These are phyloP conservation scores for Tragelaphus oryx DNA, from an alignment of 2,797 vertebrate species.

Conservation along the genomic window DNA sequence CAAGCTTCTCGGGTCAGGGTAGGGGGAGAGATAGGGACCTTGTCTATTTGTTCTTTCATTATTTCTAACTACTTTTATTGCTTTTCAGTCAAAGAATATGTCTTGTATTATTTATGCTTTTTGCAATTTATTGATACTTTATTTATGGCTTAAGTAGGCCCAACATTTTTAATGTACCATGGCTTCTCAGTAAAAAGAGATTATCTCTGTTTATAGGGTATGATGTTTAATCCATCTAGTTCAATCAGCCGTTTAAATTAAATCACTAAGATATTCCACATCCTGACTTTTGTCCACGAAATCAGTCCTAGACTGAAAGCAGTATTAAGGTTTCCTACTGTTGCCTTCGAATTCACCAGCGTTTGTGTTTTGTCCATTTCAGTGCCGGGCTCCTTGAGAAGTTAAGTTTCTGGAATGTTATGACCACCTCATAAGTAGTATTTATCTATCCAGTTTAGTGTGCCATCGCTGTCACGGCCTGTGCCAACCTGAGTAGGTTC, in stretches of 20 bases:
- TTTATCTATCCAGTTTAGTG: neutral
- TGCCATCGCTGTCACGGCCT: neutral
- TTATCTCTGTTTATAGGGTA: neutral
- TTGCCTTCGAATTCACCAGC: neutral
- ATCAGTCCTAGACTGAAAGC: neutral
- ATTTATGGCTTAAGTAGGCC: neutral
- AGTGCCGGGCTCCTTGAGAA: neutral
- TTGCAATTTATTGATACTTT: neutral
- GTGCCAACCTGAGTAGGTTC: rapidly evolving
- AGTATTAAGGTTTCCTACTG: neutral
- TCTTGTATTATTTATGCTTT: neutral
- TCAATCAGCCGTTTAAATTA: neutral
- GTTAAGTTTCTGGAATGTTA: rapidly evolving
- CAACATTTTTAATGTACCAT: neutral
- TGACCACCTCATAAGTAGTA: neutral
- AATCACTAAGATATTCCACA: neutral
- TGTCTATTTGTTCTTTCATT: slow-evolving; percentile 7
- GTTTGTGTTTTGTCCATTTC: neutral
- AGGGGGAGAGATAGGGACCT: neutral
- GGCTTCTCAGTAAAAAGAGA: neutral
- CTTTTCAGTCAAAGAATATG: slow-evolving; percentile 10
- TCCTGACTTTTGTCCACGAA: neutral
- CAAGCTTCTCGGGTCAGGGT: neutral
- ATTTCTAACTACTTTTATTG: neutral
- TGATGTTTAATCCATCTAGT: neutral